Evolutionary conservation across 2,797 vertebrate species (phyloP), one percentile per base, ranked within the genome.

Genomic region (Tangara arthus): DNA sequence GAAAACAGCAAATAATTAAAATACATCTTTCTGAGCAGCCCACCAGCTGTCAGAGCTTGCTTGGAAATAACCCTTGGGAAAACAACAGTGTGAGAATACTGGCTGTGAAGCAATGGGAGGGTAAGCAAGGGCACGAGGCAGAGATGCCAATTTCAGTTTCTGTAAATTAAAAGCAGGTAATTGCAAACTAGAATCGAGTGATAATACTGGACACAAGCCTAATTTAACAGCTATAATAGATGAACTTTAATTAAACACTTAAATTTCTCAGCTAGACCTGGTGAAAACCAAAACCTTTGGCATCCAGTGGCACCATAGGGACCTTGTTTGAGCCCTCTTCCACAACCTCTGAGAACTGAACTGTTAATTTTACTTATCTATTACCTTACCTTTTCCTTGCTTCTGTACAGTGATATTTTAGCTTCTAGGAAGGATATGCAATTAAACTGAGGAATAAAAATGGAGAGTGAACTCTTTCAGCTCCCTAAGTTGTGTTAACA

Each of bases 111-210:
- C 44, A 93, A 87, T 15, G 37, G 46, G 90, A 94, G 28, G 41
- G 53, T 87, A 79, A 84, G 44, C 64, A 82, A 91, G 55, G 79
- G 71, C 63, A 63, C 12, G 63, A 84, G 47, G 64, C 75, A 85
- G 56, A 91, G 50, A 91, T 70, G 78, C 55, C 73, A 81, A 49
- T 85, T 95, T 64, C 46, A 64, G 64, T 75, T 95, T 84, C 86
- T 85, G 63, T 70, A 95, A 92, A 95, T 84, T 81, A 91, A 94
- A 64, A 92, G 71, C 68, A 88, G 59, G 88, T 76, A 72, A 83
- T 53, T 87, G 61, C 68, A 93, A 91, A 87, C 57, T 65, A 82
- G 53, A 82, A 83, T 73, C 32, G 42, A 94, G 64, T 23, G 73
- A 61, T 76, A 87, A 94, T 63, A 85, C 82, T 90, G 85, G 73